phyloP scores from a whole-genome alignment of 2,888 invertebrate species.

The Conus canariensis region DNA sequence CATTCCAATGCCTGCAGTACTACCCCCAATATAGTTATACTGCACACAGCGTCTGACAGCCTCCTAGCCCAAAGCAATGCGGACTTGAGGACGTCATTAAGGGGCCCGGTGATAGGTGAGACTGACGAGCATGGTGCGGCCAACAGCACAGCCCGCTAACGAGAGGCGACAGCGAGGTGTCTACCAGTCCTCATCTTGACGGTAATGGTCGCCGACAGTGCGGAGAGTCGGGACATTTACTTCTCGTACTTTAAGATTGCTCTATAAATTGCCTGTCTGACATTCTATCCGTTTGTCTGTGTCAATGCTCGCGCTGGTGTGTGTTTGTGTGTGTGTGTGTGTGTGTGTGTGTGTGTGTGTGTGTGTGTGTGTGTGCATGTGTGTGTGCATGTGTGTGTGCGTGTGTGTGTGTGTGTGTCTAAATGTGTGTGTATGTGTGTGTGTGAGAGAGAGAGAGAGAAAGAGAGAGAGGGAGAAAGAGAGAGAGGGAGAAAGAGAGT shows the following conservation, averaged over 20 bases:
- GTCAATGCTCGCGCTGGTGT: background rate
- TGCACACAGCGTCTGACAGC: too few species aligned
- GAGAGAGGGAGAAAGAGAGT: too few species aligned
- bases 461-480: too few species aligned
- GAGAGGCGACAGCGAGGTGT: background rate
- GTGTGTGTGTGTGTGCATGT: background rate
- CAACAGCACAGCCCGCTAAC: background rate
- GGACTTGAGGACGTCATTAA: too few species aligned
- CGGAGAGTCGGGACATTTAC: too few species aligned
- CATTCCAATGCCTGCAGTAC: too few species aligned
- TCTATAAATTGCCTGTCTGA: too few species aligned
- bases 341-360: constrained; percentile 3
- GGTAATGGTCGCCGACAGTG: too few species aligned
- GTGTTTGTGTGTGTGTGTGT: constrained; percentile 24
- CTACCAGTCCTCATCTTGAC: too few species aligned
- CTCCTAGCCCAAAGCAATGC: too few species aligned
- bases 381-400: background rate
- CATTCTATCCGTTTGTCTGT: background rate
- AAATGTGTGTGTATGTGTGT: background rate
- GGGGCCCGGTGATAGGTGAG: background rate
- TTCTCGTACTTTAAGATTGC: too few species aligned
- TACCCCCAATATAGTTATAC: too few species aligned
- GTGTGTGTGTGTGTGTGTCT: constrained; percentile 20
- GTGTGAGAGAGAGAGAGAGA: background rate
- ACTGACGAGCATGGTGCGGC: background rate